Conservation (phyloP, 1,140 invertebrate species). For the Teleogryllus occipitalis region DNA sequence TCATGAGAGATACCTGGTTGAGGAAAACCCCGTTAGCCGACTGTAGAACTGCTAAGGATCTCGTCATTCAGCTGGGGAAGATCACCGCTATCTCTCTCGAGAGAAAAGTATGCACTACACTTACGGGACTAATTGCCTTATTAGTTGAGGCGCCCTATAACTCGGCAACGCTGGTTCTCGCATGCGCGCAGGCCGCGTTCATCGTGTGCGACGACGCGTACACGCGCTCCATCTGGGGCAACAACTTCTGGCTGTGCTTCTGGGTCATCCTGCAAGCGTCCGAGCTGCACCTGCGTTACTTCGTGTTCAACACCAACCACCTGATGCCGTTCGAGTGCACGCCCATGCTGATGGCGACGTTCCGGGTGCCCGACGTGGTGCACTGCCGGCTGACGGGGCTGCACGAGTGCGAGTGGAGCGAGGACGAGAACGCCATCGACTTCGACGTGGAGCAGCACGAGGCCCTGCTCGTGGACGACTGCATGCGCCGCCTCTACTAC, state of each 20-base stretch:
- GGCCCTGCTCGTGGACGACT: background rate
- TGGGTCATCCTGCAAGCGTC: background rate
- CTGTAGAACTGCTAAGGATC: too few species aligned
- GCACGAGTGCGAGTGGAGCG: background rate
- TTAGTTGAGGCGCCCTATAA: too few species aligned
- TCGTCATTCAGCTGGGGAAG: too few species aligned
- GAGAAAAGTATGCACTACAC: too few species aligned
- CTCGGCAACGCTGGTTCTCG: too few species aligned
- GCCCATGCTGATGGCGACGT: background rate
- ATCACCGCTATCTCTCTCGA: too few species aligned
- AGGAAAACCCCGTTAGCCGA: too few species aligned
- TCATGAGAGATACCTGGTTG: too few species aligned
- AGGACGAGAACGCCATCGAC: background rate
- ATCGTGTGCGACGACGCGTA: background rate
- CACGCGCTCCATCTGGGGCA: background rate
- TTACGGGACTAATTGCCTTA: too few species aligned
- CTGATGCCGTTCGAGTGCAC: background rate
- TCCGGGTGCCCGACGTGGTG: background rate
- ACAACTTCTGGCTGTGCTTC: background rate
- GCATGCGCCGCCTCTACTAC: background rate
- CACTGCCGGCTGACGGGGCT: background rate
- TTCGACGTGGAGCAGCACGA: background rate
- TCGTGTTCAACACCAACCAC: background rate
- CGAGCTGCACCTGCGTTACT: background rate
- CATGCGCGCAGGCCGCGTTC: background rate